Evolutionary conservation across 64 coral and sea anemone species (phyloP), one percentile per base, ranked within the genome.

Genomic region (Exaiptasia diaphana): DNA sequence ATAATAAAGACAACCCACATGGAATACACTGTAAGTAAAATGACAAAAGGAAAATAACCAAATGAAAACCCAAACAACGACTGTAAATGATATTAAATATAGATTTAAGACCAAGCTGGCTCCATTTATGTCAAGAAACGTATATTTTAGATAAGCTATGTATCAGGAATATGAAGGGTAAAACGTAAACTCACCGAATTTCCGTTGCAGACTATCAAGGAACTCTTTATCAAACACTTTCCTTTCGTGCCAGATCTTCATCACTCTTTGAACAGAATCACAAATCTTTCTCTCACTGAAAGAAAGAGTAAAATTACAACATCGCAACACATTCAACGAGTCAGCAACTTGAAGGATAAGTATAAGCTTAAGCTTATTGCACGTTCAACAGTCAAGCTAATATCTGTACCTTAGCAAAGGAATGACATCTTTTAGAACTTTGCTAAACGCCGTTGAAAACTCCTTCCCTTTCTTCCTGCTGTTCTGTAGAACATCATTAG

Each of bases 391-490:
- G 25, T 55, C 4, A 26, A 69, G 18, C 26, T 37, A 83, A 43
- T 38, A 83, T 42, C 17, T 73, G 38, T 46, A 99, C 95, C 89
- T 78, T 39, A 99, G 68, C 80, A 93, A 67, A 2, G 56, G 50
- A 49, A 99, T 82, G 21, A 78, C 73, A 42, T 99, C 95, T 53
- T 78, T 76, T 15, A 99, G 48, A 41, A 99, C 90, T 75, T 72
- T 92, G 24, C 79, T 86, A 64, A 81, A 99, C 34, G 95, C 90
- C 6, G 81, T 74, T 15, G 75, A 74, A 41, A 93, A 99, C 42
- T 99, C 80, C 75, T 93, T 99, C 55, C 89, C 90, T 68, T 99
- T 99, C 34, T 99, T 99, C 50, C 95, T 68, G 57, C 95, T 99
- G 71, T 99, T 99, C 31, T 99, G 95, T 33, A 99, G 80, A 41